Conservation (phyloP, 2,113 vertebrate genomes). For the Coryphaenoides rupestris region DNA sequence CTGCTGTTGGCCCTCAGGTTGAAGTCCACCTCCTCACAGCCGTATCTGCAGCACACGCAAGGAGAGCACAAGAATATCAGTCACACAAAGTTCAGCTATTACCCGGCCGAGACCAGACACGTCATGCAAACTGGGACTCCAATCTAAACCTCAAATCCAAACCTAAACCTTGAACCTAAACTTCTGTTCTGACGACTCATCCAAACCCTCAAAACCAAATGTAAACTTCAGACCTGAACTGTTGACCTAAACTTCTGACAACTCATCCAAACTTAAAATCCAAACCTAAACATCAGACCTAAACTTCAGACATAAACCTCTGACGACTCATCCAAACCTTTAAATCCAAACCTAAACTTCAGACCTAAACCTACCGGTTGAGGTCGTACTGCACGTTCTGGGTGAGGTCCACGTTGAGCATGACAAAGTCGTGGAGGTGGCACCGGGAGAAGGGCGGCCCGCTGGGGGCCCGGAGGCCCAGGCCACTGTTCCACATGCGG, state of each 20-base stretch:
- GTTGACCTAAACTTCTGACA: too few species aligned
- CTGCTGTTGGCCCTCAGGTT: slow-evolving; percentile 93
- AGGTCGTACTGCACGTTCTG: slow-evolving; percentile 97
- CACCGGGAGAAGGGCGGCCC: slow-evolving; percentile 83
- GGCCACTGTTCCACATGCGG: slow-evolving; percentile 87
- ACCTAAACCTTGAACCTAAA: too few species aligned
- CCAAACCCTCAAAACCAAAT: too few species aligned
- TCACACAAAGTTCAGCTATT: too few species aligned
- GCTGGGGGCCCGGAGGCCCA: slow-evolving; percentile 59
- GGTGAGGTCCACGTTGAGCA: slow-evolving; percentile 94
- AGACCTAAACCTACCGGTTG: slow-evolving; percentile 90
- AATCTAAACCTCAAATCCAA: too few species aligned
- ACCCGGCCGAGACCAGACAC: too few species aligned
- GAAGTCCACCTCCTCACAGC: slow-evolving; percentile 95
- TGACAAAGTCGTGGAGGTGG: slow-evolving; percentile 88
- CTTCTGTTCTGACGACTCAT: too few species aligned
- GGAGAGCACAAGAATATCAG: neutral
- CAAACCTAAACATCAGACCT: too few species aligned
- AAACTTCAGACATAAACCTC: neutral
- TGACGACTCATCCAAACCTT: neutral
- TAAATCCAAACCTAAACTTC: accelerated
- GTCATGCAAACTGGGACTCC: too few species aligned
- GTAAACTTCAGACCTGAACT: too few species aligned
- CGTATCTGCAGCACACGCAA: slow-evolving; percentile 76
- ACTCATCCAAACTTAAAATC: too few species aligned